phyloP scores from a whole-genome alignment of 2,113 vertebrate species.

The Amphilophus citrinellus region DNA sequence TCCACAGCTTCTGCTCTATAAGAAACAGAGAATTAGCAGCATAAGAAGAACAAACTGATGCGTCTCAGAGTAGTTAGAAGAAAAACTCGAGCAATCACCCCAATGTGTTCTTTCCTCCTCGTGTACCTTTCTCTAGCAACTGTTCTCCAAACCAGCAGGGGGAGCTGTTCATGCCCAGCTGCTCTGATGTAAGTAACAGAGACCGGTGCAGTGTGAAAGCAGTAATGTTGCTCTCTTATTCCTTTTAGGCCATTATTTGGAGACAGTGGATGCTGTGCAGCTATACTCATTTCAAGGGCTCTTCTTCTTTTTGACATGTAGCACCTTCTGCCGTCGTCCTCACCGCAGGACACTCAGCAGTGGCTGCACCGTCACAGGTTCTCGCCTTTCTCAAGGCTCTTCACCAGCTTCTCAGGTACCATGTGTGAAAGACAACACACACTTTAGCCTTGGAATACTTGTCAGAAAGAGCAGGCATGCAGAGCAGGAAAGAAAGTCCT shows the following conservation, averaged over 20 bases:
- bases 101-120: slow-evolving; percentile 55
- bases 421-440: not conserved
- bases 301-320: slow-evolving; percentile 88
- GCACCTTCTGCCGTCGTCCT: slow-evolving; percentile 90
- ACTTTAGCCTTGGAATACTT: not conserved
- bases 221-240: slow-evolving; percentile 77
- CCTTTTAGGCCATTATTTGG: slow-evolving; percentile 74
- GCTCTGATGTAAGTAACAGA: slow-evolving; percentile 89
- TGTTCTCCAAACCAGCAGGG: slow-evolving; percentile 88
- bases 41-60: not conserved
- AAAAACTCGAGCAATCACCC: not conserved
- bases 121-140: slow-evolving; percentile 82
- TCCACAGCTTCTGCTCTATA: not conserved
- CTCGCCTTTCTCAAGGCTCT: slow-evolving; percentile 91
- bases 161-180: slow-evolving; percentile 85
- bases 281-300: slow-evolving; percentile 81
- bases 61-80: not conserved
- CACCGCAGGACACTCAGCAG: slow-evolving; percentile 91
- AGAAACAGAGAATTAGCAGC: not conserved
- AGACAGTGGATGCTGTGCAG: slow-evolving; percentile 75
- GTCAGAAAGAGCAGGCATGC: not conserved
- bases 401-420: slow-evolving; percentile 92
- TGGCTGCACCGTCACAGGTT: slow-evolving; percentile 94
- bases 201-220: slow-evolving; percentile 37
- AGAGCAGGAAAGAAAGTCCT: not conserved